Evolutionary conservation across 2,888 invertebrate species (phyloP).

Genomic region (Oligia strigilis): DNA sequence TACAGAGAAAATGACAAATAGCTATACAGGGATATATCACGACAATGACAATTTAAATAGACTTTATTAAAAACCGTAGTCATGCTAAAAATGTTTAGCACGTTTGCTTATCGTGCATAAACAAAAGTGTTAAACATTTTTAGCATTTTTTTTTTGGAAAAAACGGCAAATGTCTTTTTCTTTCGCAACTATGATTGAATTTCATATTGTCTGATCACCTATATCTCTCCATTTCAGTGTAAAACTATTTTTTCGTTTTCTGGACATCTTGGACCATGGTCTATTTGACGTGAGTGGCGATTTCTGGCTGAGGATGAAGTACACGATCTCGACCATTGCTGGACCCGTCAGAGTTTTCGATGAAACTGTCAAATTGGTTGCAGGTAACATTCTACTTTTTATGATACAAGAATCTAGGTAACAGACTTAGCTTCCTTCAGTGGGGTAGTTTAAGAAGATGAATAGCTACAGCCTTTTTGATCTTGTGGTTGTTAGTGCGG

Average conservation of each 20-base stretch:
- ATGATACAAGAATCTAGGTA: neutral
- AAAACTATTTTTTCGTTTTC: slow-evolving; percentile 77
- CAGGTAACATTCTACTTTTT: slow-evolving; percentile 72
- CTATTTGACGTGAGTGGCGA: slow-evolving; percentile 77
- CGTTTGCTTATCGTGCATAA: no score
- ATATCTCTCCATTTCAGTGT: slow-evolving; percentile 72
- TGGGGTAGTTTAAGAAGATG: neutral
- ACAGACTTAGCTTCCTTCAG: neutral
- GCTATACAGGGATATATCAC: no score
- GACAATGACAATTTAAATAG: neutral
- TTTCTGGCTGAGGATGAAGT: slow-evolving; percentile 80
- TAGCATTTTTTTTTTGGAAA: no score
- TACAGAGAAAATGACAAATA: neutral
- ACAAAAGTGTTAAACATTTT: no score
- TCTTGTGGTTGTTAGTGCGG: neutral
- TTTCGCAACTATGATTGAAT: neutral
- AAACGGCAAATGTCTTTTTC: neutral
- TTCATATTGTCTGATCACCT: neutral
- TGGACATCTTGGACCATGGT: slow-evolving; percentile 82
- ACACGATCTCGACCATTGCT: slow-evolving; percentile 68
- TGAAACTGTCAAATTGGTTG: slow-evolving; percentile 77
- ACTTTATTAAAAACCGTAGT: no score
- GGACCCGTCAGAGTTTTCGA: slow-evolving; percentile 78
- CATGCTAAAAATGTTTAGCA: no score
- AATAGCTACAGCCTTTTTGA: neutral